These are phyloP conservation scores for Hesperia comma DNA, from an alignment of 2,888 invertebrate species.

Conservation along the genomic window DNA sequence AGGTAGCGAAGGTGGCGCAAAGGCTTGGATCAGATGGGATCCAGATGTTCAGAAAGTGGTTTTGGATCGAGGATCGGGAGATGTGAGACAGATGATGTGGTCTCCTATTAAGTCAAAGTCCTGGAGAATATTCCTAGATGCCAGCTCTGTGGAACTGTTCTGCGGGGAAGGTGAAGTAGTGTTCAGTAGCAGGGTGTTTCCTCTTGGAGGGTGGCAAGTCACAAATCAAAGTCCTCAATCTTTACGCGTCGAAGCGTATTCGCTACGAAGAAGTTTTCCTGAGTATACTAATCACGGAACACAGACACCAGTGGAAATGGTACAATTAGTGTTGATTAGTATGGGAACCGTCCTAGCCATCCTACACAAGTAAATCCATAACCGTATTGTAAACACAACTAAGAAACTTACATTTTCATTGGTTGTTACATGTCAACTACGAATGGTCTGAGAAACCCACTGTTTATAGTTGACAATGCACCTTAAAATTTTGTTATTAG, in stretches of 20 bases:
- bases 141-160: conserved; percentile 74
- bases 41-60: conserved; percentile 59
- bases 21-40: conserved; percentile 60
- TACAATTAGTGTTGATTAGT: too few species aligned
- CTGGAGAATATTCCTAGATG: conserved; percentile 72
- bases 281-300: too few species aligned
- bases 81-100: conserved; percentile 73
- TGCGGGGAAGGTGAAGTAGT: conserved; percentile 78
- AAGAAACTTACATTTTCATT: too few species aligned
- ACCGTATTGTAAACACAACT: too few species aligned
- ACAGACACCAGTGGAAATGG: too few species aligned
- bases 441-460: too few species aligned
- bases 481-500: too few species aligned
- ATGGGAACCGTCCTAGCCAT: too few species aligned
- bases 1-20: conserved; percentile 62
- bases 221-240: conserved; percentile 62
- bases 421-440: too few species aligned
- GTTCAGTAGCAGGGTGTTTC: conserved; percentile 70
- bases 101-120: conserved; percentile 52
- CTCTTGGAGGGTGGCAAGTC: conserved; percentile 68
- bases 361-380: too few species aligned
- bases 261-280: conserved; percentile 64
- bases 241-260: conserved; percentile 60
- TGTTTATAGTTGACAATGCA: too few species aligned
- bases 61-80: conserved; percentile 63